Percentiles rank a stretch among this genome's conserved stretches.
Conservation (phyloP, 2,888 invertebrate species). For the Lepidochitona cinerea region DNA sequence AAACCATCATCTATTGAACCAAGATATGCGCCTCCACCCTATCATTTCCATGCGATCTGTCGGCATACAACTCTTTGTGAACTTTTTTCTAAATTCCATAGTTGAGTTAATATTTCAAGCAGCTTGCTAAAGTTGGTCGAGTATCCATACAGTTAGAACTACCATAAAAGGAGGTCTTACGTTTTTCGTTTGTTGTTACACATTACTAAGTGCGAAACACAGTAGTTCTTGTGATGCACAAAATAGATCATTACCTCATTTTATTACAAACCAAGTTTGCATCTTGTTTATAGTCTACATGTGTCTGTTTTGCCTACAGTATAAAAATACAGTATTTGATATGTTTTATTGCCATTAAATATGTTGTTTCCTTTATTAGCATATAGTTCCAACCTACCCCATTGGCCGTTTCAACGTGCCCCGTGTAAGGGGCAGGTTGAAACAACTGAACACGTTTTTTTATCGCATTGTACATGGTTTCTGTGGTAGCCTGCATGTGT, state of each 20-base stretch:
- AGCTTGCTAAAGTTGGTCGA: no score
- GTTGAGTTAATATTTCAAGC: background rate
- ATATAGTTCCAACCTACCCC: slow-evolving; percentile 5
- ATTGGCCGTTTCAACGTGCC: background rate
- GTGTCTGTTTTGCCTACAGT: background rate
- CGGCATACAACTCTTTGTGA: background rate
- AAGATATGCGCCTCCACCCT: background rate
- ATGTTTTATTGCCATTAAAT: background rate
- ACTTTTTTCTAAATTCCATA: no score
- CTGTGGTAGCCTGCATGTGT: no score
- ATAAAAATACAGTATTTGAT: background rate
- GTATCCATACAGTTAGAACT: no score
- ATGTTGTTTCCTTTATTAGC: background rate
- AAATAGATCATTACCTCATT: no score
- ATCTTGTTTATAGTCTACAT: background rate
- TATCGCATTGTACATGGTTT: background rate
- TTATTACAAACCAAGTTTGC: background rate
- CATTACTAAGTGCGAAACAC: no score
- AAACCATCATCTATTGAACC: background rate
- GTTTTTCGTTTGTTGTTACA: no score
- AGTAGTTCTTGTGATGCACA: no score
- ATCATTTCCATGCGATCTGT: background rate
- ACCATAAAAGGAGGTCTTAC: no score
- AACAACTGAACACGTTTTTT: background rate
- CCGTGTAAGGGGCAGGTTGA: background rate